phyloP scores from a whole-genome alignment of 2,797 vertebrate species.

The Paguma larvata region DNA sequence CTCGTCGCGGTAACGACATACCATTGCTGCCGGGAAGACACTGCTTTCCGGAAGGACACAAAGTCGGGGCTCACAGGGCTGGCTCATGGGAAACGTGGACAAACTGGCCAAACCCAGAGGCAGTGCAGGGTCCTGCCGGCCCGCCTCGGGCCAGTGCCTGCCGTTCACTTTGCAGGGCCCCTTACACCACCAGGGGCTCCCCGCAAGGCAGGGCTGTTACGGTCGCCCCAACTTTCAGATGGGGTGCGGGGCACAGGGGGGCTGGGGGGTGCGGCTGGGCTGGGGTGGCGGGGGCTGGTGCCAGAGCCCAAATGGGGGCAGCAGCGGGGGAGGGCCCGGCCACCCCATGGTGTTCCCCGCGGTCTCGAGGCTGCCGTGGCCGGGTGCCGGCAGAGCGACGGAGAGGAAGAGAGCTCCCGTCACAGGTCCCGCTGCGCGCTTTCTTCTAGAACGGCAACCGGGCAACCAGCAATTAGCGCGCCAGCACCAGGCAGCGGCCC shows the following conservation, averaged over 20 bases:
- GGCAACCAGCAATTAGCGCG: constrained; percentile 17
- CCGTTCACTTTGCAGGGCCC: background rate
- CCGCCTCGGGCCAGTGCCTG: background rate
- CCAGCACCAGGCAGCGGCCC: background rate
- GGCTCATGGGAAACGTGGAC: too few species aligned
- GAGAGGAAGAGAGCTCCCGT: background rate
- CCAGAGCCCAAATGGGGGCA: background rate
- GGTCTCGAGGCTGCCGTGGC: too few species aligned
- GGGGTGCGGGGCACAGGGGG: rapidly evolving
- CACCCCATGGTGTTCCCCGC: background rate
- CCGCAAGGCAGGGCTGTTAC: rapidly evolving
- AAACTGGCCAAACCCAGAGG: background rate
- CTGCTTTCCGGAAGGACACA: background rate
- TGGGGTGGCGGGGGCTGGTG: background rate
- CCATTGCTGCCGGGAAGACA: background rate
- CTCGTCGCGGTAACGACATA: background rate
- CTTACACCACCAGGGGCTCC: background rate
- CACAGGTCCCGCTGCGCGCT: background rate
- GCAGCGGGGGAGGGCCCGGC: background rate
- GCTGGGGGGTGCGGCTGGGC: background rate
- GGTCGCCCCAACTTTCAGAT: rapidly evolving
- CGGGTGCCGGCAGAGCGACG: background rate
- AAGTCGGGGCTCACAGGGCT: background rate
- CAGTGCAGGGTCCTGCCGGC: rapidly evolving
- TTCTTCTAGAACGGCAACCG: constrained; percentile 35